A percentile compares a stretch with the other conserved stretches of the same genome.
Evolutionary conservation across 2,888 invertebrate genomes (phyloP).

Genomic region (Lissocephala sabroskyi): DNA sequence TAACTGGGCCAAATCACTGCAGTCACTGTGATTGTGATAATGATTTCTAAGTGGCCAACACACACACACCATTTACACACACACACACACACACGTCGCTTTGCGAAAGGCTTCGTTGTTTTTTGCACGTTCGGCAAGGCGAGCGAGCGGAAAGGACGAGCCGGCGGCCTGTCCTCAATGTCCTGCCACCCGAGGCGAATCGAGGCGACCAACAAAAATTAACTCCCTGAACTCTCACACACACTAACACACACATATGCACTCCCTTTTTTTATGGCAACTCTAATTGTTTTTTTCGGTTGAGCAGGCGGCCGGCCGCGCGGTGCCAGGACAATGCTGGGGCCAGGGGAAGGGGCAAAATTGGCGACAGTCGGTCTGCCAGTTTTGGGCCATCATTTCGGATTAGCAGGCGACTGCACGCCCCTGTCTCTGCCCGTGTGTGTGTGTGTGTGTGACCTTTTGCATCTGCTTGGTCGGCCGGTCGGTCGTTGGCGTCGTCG

Average conservation of each 20-base stretch:
- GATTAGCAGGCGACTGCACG: slow-evolving; percentile 36
- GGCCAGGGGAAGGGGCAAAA: not conserved
- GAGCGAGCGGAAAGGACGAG: no score
- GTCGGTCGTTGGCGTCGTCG: slow-evolving; percentile 5
- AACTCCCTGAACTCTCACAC: not conserved
- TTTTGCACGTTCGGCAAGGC: no score
- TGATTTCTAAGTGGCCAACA: no score
- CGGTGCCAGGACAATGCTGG: not conserved
- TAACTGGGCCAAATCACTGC: no score
- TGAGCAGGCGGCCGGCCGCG: no score
- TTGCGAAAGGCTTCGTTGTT: no score
- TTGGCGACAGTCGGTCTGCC: slow-evolving; percentile 52
- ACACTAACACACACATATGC: not conserved
- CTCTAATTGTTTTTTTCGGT: slow-evolving; percentile 2
- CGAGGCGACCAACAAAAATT: no score
- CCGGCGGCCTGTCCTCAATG: no score
- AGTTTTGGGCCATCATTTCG: slow-evolving; percentile 56
- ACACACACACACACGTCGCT: no score
- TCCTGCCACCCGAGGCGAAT: no score
- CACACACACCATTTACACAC: no score
- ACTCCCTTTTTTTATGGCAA: not conserved
- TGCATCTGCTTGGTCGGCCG: slow-evolving; percentile 59
- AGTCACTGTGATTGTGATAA: no score
- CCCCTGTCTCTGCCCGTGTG: slow-evolving; percentile 13
- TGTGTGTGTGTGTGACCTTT: slow-evolving; percentile 43